Conservation (phyloP, 2,113 vertebrate species). For the Donacobius atricapilla region DNA sequence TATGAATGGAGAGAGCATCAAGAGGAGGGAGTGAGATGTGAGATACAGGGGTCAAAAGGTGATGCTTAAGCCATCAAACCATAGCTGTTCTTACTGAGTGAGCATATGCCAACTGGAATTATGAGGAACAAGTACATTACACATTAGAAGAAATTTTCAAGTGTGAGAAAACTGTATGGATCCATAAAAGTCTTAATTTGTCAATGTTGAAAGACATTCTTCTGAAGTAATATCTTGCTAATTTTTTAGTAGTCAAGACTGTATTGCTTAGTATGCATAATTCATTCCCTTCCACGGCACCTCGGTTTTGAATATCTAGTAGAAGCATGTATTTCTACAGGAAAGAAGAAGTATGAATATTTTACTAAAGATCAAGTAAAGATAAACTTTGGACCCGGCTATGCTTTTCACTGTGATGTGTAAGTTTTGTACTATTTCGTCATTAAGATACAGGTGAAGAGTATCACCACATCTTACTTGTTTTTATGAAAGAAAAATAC, state of each 20-base stretch:
- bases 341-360: not conserved
- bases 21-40: not conserved
- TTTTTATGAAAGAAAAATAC: not conserved
- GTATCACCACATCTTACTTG: not conserved
- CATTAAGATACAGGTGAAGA: not conserved
- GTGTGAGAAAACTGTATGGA: not conserved
- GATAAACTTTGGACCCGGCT: not conserved
- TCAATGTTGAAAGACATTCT: not conserved
- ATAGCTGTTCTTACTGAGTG: not conserved
- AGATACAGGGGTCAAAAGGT: not conserved
- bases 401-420: not conserved
- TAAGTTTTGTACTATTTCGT: not conserved
- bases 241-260: not conserved
- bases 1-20: not conserved
- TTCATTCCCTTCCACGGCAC: not conserved
- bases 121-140: not conserved
- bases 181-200: not conserved
- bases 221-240: not conserved
- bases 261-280: not conserved
- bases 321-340: not conserved
- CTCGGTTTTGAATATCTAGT: not conserved
- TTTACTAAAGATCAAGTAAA: not conserved
- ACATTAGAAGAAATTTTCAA: not conserved
- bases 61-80: not conserved
- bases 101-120: not conserved